Base-by-base conservation (phyloP, 1,140 invertebrate genomes). In the Drosophila punjabiensis region DNA sequence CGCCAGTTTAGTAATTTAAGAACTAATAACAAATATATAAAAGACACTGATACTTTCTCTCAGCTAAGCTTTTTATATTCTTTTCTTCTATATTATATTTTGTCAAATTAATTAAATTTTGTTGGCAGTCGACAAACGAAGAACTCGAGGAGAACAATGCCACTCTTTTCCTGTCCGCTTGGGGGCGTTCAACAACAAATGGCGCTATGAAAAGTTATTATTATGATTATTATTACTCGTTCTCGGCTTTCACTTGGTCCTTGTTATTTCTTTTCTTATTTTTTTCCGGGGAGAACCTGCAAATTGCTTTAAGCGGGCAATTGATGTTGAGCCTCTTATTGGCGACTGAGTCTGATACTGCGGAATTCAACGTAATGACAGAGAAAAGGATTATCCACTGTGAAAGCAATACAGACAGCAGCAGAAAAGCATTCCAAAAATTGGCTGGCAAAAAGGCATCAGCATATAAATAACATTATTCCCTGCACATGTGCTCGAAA, bases 181-280 rank as follows among this genome's bases (percentile, higher is more conserved):
- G 55, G 47, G 43, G 60, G 41, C 78, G 74, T 67, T 79, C 84
- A 85, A 84, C 68, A 68, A 61, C 68, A 74, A 82, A 59, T 8
- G 61, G 50, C 35, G 77, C 85, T 66, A 88, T 88, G 84, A 85
- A 89, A 88, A 81, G 63, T 89, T 89, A 84, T 89, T 81, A 81
- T 89, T 81, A 88, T 89, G 37, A 56, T 56, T 56, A 56, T 56
- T 56, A 56, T 56, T 37, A 56, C 65, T 70, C 81, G 37, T 88
- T 77, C 58, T 43, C 53, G 65, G 11, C 50, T 28, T 47, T 50
- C 35, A 50, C 47, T 32, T 81, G 56, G 65, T 35, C 48, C 59
- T 47, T 41, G 50, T 61, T 69, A 45, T 62, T 65, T 52, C 41
- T 52, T 67, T 28, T 24, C 24, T 24, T 24, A 24, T 50, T 43